These are phyloP conservation scores for Luperina testacea DNA, from an alignment of 2,888 invertebrate species.

Conservation along the genomic window DNA sequence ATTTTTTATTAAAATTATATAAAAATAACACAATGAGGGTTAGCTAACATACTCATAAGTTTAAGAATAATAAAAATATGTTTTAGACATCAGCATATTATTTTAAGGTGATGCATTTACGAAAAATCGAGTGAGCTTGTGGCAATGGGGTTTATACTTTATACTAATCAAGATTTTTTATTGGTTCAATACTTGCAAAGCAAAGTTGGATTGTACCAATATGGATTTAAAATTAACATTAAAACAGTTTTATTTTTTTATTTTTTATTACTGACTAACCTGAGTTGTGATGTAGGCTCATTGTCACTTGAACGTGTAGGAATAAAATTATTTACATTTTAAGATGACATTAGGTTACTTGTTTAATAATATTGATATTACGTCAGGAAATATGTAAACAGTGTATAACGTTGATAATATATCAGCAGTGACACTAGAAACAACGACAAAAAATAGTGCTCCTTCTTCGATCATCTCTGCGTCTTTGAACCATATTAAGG, in stretches of 20 bases:
- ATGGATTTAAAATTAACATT: slow-evolving; percentile 33
- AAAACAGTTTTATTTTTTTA: neutral
- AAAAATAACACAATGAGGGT: slow-evolving; percentile 60
- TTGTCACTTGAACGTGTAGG: slow-evolving; percentile 39
- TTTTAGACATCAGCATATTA: slow-evolving; percentile 46
- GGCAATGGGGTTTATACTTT: slow-evolving; percentile 31
- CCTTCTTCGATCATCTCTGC: neutral
- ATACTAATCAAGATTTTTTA: neutral
- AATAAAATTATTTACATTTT: slow-evolving; percentile 34
- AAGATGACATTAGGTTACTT: slow-evolving; percentile 27
- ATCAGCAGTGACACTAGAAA: neutral
- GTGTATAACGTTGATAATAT: neutral
- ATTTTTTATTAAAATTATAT: slow-evolving; percentile 49
- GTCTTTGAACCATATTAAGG: neutral
- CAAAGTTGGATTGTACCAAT: slow-evolving; percentile 10
- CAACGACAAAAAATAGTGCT: neutral
- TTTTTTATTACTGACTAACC: slow-evolving; percentile 15
- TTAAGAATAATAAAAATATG: slow-evolving; percentile 63
- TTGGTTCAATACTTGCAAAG: slow-evolving; percentile 28
- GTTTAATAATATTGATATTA: slow-evolving; percentile 39
- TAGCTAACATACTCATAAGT: slow-evolving; percentile 68
- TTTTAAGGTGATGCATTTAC: slow-evolving; percentile 68
- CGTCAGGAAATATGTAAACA: neutral
- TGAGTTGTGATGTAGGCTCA: slow-evolving; percentile 36
- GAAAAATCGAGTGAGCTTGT: slow-evolving; percentile 51